Evolutionary conservation across 2,888 invertebrate genomes (phyloP), one percentile per base, ranked within the genome.

Genomic region (Xanthia icteritia): DNA sequence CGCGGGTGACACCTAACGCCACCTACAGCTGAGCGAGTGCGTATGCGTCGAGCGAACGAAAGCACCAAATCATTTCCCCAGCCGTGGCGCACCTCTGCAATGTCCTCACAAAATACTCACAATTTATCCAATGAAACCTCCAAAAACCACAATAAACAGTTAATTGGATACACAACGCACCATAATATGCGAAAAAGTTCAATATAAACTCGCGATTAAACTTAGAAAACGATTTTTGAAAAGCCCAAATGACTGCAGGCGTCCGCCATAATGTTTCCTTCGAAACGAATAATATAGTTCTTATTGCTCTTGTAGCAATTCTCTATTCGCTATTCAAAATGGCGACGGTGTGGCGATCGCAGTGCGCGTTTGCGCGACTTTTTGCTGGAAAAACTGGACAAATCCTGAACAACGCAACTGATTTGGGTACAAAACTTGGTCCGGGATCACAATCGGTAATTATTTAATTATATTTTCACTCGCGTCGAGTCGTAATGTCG

Each of bases 271-370:
- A 96, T 97, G 97, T 97, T 97, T 97, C 97, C 97, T 97, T 96
- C 96, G 96, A 95, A 96, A 96, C 96, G 96, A 97, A 96, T 97
- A 96, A 96, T 96, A 96, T 97, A 95, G 96, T 96, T 97, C 97
- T 96, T 97, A 96, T 96, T 97, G 96, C 96, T 96, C 95, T 96
- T 96, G 95, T 94, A 96, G 95, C 96, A 94, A 95, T 95, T 95
- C 96, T 97, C 97, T 97, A 97, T 96, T 97, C 96, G 97, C 97
- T 97, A 97, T 97, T 96, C 97, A 97, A 97, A 96, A 97, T 97
- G 97, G 97, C 97, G 97, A 95, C 97, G 91, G 95, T 96, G 95
- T 94, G 94, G 95, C 95, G 96, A 94, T 94, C 96, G 92, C 96
- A 92, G 94, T 94, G 94, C 94, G 96, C 96, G 92, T 96, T 96